Evolutionary conservation across 2,113 vertebrate species (phyloP).

Genomic region (Hypanus sabinus): DNA sequence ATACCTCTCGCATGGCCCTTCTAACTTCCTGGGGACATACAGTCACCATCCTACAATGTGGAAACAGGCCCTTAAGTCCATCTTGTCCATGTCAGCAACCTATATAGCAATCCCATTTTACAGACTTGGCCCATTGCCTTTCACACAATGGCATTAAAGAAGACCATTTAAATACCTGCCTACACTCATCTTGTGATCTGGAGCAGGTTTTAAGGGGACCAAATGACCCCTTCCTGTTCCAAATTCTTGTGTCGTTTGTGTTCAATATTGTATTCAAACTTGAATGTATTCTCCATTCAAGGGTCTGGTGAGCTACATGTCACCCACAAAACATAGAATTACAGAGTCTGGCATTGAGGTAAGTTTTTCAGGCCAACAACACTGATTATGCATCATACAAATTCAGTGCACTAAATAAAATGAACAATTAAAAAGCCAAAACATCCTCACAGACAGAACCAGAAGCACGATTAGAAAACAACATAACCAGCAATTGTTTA

Average conservation of each 20-base stretch:
- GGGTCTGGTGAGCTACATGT: not conserved
- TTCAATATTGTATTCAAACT: not conserved
- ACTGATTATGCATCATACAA: not conserved
- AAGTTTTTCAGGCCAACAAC: not conserved
- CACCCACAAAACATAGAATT: not conserved
- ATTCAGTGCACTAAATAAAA: not conserved
- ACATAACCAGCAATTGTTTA: not conserved
- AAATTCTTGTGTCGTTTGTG: too few relatives aligned
- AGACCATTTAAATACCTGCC: too few relatives aligned
- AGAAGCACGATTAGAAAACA: not conserved
- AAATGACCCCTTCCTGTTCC: too few relatives aligned
- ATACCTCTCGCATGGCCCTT: too few relatives aligned
- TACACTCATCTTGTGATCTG: too few relatives aligned
- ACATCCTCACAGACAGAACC: not conserved
- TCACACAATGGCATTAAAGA: too few relatives aligned
- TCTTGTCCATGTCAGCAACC: not conserved
- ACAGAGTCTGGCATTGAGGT: not conserved
- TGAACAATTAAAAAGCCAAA: not conserved
- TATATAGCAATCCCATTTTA: not conserved
- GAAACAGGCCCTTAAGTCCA: not conserved
- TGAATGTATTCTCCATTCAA: not conserved
- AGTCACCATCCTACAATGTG: not conserved
- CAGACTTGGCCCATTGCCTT: too few relatives aligned
- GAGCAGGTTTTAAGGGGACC: too few relatives aligned
- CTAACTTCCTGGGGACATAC: not conserved